A percentile compares a stretch with the other conserved stretches of the same genome.
phyloP scores from a whole-genome alignment of 2,888 invertebrate species.

The Pachydiplax longipennis region DNA sequence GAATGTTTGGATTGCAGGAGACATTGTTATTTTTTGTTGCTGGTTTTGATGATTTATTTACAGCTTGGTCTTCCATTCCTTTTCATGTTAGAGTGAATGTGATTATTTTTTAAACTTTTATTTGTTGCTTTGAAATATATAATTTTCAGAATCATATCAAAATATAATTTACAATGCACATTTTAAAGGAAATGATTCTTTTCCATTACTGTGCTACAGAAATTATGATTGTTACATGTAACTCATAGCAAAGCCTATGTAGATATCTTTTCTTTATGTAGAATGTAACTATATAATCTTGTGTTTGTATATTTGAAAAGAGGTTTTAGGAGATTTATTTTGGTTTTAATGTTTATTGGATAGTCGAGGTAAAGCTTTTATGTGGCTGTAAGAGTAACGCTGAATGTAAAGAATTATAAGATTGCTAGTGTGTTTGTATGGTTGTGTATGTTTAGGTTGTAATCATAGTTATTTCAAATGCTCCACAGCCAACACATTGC shows the following conservation, averaged over 20 bases:
- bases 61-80: neutral
- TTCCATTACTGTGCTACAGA: neutral
- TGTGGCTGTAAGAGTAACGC: neutral
- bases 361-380: neutral
- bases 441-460: neutral
- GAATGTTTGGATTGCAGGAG: neutral
- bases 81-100: neutral
- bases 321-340: neutral
- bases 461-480: neutral
- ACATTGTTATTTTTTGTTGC: neutral
- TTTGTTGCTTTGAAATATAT: neutral
- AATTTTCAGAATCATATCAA: neutral
- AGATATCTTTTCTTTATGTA: neutral
- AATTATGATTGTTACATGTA: neutral
- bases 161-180: neutral
- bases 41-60: neutral
- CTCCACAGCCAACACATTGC: constrained; percentile 22
- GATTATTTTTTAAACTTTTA: neutral
- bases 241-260: neutral
- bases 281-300: neutral
- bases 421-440: neutral
- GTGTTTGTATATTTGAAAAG: constrained; percentile 2
- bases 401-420: constrained; percentile 7
- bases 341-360: neutral
- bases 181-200: neutral